Conservation (phyloP, 2,797 vertebrate species). For the Pygocentrus nattereri region DNA sequence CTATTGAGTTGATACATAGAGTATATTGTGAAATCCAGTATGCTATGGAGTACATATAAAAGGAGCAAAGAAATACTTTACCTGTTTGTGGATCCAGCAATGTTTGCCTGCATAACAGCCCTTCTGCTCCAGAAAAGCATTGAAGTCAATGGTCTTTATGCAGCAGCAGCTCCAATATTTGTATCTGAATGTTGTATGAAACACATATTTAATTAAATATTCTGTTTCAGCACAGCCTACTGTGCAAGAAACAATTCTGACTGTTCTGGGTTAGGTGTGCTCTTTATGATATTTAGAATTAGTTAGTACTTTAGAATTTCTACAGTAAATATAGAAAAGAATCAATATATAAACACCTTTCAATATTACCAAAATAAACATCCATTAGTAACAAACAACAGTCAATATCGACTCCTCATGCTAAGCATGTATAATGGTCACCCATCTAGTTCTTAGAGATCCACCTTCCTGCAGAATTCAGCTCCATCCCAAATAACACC, state of each 20-base stretch:
- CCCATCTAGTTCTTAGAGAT: too few relatives aligned
- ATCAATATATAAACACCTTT: too few relatives aligned
- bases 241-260: neutral
- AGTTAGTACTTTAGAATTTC: too few relatives aligned
- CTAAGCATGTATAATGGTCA: too few relatives aligned
- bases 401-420: too few relatives aligned
- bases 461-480: too few relatives aligned
- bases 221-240: neutral
- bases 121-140: constrained; percentile 90
- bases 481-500: too few relatives aligned
- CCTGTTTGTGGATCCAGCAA: constrained; percentile 85
- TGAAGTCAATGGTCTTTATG: constrained; percentile 90
- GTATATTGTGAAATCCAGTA: neutral
- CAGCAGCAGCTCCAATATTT: constrained; percentile 98
- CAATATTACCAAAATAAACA: too few relatives aligned
- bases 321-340: too few relatives aligned
- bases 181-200: constrained; percentile 76
- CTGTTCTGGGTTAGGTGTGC: neutral
- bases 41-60: too few relatives aligned
- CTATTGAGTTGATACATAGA: neutral
- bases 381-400: too few relatives aligned
- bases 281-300: neutral
- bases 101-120: constrained; percentile 89
- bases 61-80: constrained; percentile 52
- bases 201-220: neutral